Conservation (phyloP, 1,140 invertebrate genomes). For the Lucilia cuprina region DNA sequence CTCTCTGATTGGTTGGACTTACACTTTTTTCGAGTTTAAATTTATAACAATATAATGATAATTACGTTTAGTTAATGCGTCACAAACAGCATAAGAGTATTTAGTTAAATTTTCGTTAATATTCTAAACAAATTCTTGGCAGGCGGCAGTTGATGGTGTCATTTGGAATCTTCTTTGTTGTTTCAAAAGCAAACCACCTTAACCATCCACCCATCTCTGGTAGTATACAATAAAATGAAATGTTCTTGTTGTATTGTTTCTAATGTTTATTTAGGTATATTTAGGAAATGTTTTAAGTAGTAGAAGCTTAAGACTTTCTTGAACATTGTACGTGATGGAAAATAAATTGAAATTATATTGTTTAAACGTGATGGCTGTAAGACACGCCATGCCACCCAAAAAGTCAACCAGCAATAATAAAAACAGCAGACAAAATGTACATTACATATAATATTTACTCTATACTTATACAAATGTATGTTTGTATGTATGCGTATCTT, state of each 20-base stretch:
- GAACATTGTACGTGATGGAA: not conserved
- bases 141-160: not conserved
- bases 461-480: too few species aligned
- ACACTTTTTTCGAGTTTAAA: not conserved
- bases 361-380: not conserved
- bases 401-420: not conserved
- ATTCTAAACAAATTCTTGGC: not conserved
- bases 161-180: not conserved
- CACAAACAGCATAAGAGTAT: not conserved
- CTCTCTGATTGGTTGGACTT: not conserved
- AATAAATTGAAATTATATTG: constrained; percentile 9
- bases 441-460: too few species aligned
- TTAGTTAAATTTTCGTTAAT: not conserved
- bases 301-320: not conserved
- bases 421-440: too few species aligned
- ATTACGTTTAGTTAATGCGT: not conserved
- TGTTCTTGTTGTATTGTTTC: not conserved
- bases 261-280: not conserved
- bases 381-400: constrained; percentile 12
- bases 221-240: not conserved
- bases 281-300: not conserved
- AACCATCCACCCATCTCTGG: not conserved
- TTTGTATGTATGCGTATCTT: too few species aligned
- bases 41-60: not conserved
- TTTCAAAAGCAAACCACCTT: not conserved